These are phyloP conservation scores for Oscheius myriophilus DNA, from an alignment of 2,888 invertebrate genomes.

Conservation along the genomic window DNA sequence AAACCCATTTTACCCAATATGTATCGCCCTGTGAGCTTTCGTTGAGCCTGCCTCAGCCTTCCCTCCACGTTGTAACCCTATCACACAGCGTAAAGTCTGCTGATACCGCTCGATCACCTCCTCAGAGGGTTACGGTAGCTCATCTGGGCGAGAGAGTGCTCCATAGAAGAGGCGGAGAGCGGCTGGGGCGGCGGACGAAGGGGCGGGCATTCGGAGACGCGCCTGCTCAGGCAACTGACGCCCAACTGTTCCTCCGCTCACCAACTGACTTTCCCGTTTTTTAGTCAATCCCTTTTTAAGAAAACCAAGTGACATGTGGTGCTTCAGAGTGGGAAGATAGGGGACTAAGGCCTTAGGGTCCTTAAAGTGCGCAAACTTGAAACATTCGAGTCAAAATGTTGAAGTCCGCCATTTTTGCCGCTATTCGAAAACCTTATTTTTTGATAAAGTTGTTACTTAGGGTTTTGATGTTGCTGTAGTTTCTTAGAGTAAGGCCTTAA, in stretches of 20 bases:
- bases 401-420: no score
- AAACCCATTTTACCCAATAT: no score
- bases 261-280: slow-evolving; percentile 21
- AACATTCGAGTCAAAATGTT: no score
- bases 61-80: slow-evolving; percentile 13
- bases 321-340: not conserved
- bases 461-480: no score
- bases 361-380: no score
- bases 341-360: not conserved
- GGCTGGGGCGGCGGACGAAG: slow-evolving; percentile 11
- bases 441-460: no score
- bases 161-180: not conserved
- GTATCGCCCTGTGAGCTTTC: no score
- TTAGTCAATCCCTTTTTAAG: not conserved
- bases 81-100: slow-evolving; percentile 22
- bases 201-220: slow-evolving; percentile 19
- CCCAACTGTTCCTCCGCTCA: not conserved
- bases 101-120: slow-evolving; percentile 24
- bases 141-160: slow-evolving; percentile 1
- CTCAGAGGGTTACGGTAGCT: slow-evolving; percentile 4
- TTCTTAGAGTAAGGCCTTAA: no score
- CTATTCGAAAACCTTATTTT: no score
- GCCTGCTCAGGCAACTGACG: not conserved
- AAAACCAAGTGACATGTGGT: not conserved
- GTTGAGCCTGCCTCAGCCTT: no score